Conservation (phyloP, 2,113 vertebrate genomes). For the Sceloporus tristichus region DNA sequence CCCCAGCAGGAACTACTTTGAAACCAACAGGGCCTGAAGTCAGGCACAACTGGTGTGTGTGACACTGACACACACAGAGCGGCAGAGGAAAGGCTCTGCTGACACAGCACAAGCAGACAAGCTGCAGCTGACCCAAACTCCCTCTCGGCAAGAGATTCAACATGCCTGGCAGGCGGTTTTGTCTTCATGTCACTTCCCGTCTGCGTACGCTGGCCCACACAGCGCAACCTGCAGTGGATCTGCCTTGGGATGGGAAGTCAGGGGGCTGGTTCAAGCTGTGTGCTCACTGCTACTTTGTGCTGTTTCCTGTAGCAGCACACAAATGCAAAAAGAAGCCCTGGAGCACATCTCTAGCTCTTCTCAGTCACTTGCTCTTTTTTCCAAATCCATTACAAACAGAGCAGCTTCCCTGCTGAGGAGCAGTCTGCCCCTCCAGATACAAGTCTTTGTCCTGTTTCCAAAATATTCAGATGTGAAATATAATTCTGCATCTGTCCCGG, state of each 20-base stretch:
- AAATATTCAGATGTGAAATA: background rate
- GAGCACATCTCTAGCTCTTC: background rate
- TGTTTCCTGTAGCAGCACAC: conserved; percentile 7
- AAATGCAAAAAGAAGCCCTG: conserved; percentile 4
- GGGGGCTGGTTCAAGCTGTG: background rate
- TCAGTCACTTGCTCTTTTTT: background rate
- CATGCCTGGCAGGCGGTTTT: conserved; percentile 12
- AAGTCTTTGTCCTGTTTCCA: background rate
- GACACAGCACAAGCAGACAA: conserved; percentile 61
- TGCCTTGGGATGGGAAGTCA: conserved; percentile 56
- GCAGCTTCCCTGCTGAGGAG: background rate
- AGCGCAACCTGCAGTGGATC: conserved; percentile 61
- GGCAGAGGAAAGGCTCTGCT: conserved; percentile 48
- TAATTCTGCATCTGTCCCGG: no score
- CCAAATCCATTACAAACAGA: background rate
- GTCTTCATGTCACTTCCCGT: conserved; percentile 64
- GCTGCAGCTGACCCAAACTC: background rate
- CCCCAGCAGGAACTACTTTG: background rate
- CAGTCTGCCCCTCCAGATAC: background rate
- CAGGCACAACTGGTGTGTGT: background rate
- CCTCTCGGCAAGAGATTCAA: conserved; percentile 13
- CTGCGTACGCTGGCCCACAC: conserved; percentile 28
- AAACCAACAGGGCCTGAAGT: background rate
- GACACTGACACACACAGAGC: no score
- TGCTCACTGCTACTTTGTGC: conserved; percentile 49